Evolutionary conservation across 2,113 vertebrate species (phyloP).

Genomic region (Nannospalax galili): DNA sequence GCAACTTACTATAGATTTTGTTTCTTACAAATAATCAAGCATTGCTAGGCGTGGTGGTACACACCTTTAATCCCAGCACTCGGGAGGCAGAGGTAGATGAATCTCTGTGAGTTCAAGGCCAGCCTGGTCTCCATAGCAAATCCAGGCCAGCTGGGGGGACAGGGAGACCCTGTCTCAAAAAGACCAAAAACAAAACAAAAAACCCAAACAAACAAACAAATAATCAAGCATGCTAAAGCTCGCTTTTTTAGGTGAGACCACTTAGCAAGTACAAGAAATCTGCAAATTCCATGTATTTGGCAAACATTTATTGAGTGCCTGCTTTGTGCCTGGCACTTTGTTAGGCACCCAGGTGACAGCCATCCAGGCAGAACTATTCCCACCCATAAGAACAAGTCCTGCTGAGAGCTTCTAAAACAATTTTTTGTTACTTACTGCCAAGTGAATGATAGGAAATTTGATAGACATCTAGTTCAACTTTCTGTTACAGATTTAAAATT

Average conservation of each 20-base stretch:
- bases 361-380: background rate
- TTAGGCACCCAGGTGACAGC: background rate
- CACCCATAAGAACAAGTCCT: background rate
- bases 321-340: background rate
- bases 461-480: background rate
- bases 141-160: too few species aligned
- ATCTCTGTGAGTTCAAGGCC: too few species aligned
- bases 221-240: constrained; percentile 29
- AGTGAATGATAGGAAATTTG: constrained; percentile 7
- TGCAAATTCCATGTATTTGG: background rate
- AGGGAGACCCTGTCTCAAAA: too few species aligned
- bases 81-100: too few species aligned
- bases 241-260: constrained; percentile 19
- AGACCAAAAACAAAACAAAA: too few species aligned
- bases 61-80: too few species aligned
- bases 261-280: constrained; percentile 26
- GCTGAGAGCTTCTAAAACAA: background rate
- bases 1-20: background rate
- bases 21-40: constrained; percentile 54
- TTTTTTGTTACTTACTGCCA: background rate
- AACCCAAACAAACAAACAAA: constrained; percentile 46
- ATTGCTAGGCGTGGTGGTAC: too few species aligned
- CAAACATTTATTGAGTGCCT: background rate
- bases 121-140: too few species aligned
- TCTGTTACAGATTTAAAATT: constrained; percentile 2